Base-by-base conservation (phyloP, 2,888 invertebrate species). In the Agrotis clavis region DNA sequence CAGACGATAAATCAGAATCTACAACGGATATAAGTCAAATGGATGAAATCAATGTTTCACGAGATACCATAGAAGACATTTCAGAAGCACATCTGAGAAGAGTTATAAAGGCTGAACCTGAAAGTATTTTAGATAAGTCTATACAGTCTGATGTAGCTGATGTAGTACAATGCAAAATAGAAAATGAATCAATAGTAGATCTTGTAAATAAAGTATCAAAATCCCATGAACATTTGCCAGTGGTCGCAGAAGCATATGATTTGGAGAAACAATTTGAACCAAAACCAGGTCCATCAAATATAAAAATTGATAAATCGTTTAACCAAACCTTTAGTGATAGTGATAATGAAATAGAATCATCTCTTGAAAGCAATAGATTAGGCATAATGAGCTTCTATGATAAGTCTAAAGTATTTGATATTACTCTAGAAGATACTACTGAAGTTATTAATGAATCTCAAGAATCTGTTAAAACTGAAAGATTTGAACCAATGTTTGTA, bases 321-420 rank as follows among this genome's bases (percentile, higher is more conserved):
- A 73, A 69, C 56, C 50, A 60, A 48, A 60, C 56, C 14, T 74
- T 79, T 57, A 80, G 89, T 77, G 64, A 84, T 60, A 90, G 88
- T 68, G 65, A 82, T 45, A 85, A 87, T 81, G 90, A 92, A 73
- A 90, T 90, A 30, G 90, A 92, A 60, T 93, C 93, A 13, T 92
- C 94, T 7, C 86, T 89, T 65, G 93, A 94, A 82, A 88, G 89
- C 67, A 89, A 88, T 84, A 89, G 90, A 76, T 77, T 84, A 74
- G 96, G 94, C 35, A 95, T 96, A 74, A 84, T 90, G 79, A 96
- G 95, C 82, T 96, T 96, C 87, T 96, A 96, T 82, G 88, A 94
- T 72, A 90, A 87, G 68, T 96, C 96, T 16, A 94, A 93, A 87
- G 62, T 95, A 54, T 95, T 96, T 86, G 91, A 96, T 86, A 71